Evolutionary conservation across 2,113 vertebrate genomes (phyloP).

Genomic region (Channa argus): DNA sequence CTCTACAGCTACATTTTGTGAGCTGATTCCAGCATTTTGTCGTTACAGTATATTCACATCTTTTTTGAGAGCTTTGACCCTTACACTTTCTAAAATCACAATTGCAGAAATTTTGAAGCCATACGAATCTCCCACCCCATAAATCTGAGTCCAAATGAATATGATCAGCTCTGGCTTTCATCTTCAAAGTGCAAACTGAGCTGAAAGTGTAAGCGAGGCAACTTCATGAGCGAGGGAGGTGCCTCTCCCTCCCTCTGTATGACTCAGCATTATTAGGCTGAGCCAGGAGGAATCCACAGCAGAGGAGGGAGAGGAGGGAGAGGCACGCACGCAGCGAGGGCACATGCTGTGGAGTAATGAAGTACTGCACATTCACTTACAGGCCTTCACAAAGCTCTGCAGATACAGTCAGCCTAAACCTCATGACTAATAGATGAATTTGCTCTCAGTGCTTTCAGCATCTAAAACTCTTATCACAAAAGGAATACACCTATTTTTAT

Average conservation of each 20-base stretch:
- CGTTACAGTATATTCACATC: too few species aligned
- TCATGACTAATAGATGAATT: slow-evolving; percentile 76
- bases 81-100: too few species aligned
- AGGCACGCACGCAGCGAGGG: slow-evolving; percentile 12
- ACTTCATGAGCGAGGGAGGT: slow-evolving; percentile 41
- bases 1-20: too few species aligned
- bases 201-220: slow-evolving; percentile 17
- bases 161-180: slow-evolving; percentile 64
- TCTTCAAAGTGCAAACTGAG: slow-evolving; percentile 63
- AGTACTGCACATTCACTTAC: slow-evolving; percentile 44
- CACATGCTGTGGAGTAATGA: slow-evolving; percentile 40
- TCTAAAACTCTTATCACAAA: slow-evolving; percentile 16
- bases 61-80: too few species aligned
- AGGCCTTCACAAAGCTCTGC: slow-evolving; percentile 46
- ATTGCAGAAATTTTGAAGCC: neutral
- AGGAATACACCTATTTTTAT: slow-evolving; percentile 11
- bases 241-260: slow-evolving; percentile 48
- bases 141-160: slow-evolving; percentile 42
- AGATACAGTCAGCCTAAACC: slow-evolving; percentile 51
- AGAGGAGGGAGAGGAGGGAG: slow-evolving; percentile 19
- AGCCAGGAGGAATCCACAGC: slow-evolving; percentile 37
- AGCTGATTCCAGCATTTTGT: too few species aligned
- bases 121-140: slow-evolving; percentile 23
- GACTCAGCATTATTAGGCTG: slow-evolving; percentile 65
- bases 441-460: slow-evolving; percentile 33